Conservation (phyloP, 1,140 invertebrate genomes). For the Colletes gigas region DNA sequence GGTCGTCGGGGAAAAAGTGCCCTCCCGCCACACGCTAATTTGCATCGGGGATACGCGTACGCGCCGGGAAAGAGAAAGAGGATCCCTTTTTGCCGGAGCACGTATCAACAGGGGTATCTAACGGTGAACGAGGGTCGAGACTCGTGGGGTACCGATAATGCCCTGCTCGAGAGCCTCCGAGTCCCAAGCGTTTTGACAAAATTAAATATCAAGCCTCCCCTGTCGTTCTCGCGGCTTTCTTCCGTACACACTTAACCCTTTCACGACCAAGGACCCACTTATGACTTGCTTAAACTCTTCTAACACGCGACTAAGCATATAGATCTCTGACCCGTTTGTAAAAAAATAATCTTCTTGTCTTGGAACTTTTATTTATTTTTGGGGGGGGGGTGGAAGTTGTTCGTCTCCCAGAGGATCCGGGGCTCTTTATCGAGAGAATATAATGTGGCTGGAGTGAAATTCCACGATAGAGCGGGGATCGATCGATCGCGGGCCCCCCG, state of each 20-base stretch:
- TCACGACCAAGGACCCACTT: too few relatives aligned
- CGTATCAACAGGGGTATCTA: slow-evolving; percentile 50
- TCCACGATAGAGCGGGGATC: neutral
- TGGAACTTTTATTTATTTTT: too few relatives aligned
- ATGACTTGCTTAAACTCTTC: too few relatives aligned
- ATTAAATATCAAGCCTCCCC: slow-evolving; percentile 41
- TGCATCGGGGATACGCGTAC: slow-evolving; percentile 48
- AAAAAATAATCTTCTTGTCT: too few relatives aligned
- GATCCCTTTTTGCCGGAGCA: slow-evolving; percentile 41
- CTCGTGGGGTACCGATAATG: slow-evolving; percentile 30
- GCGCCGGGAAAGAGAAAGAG: neutral
- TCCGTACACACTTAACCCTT: too few relatives aligned
- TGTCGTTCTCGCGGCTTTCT: too few relatives aligned
- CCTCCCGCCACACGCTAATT: slow-evolving; percentile 48
- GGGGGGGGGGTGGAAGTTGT: neutral
- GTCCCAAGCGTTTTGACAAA: neutral
- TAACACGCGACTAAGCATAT: too few relatives aligned
- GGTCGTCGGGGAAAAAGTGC: slow-evolving; percentile 14
- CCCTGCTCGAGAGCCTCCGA: slow-evolving; percentile 14
- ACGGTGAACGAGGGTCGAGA: slow-evolving; percentile 28
- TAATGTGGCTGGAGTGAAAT: neutral
- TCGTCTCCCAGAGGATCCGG: too few relatives aligned
- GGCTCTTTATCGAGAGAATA: neutral
- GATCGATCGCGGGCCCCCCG: neutral
- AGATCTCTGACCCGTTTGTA: too few relatives aligned